Percentiles rank a stretch among this genome's conserved stretches.
These are phyloP conservation scores for Drosophila obscura DNA, from an alignment of 1,140 invertebrate species.

Conservation along the genomic window DNA sequence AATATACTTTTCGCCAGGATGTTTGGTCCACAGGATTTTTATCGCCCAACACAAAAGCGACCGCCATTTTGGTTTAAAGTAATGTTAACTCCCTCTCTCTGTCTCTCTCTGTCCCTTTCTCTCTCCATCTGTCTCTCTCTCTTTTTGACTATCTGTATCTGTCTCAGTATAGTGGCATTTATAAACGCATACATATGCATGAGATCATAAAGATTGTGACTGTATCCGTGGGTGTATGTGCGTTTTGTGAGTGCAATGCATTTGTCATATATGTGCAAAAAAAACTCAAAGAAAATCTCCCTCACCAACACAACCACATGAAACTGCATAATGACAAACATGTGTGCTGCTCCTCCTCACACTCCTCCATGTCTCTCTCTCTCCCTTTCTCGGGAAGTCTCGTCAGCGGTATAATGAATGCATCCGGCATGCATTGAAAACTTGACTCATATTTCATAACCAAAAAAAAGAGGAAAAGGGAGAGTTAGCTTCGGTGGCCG, in stretches of 20 bases:
- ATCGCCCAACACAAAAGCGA: constrained; percentile 28
- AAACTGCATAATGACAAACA: constrained; percentile 58
- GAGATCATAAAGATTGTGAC: constrained; percentile 68
- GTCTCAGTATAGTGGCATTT: constrained; percentile 58
- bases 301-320: neutral
- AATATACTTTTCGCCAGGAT: constrained; percentile 18
- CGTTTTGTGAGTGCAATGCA: constrained; percentile 53
- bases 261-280: constrained; percentile 74
- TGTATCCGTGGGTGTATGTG: constrained; percentile 21
- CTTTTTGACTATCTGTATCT: constrained; percentile 10
- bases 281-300: constrained; percentile 19
- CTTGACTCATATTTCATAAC: constrained; percentile 82
- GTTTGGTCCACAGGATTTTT: constrained; percentile 19
- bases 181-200: constrained; percentile 77
- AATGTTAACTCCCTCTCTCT: constrained; percentile 28
- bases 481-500: too few relatives aligned
- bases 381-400: constrained; percentile 23
- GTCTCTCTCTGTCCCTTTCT: constrained; percentile 5
- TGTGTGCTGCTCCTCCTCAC: constrained; percentile 22
- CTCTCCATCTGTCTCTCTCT: constrained; percentile 1
- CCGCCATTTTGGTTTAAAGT: constrained; percentile 38
- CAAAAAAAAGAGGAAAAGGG: constrained; percentile 31
- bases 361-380: neutral
- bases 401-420: constrained; percentile 80
- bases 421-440: constrained; percentile 83